phyloP scores from a whole-genome alignment of 2,113 vertebrate genomes.

The Castor canadensis region DNA sequence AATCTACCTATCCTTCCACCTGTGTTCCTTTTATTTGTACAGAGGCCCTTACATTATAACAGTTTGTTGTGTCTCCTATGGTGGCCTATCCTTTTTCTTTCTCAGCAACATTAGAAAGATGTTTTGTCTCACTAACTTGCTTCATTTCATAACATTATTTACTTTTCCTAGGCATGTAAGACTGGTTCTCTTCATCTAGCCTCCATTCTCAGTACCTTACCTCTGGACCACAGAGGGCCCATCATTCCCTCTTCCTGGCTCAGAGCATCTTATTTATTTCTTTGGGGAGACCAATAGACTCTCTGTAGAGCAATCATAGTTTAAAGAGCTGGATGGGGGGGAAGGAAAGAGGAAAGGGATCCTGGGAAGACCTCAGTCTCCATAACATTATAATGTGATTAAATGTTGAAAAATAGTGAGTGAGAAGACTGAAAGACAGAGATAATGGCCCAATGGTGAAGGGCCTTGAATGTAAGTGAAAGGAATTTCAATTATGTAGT shows the following conservation, averaged over 20 bases:
- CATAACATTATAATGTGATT: background rate
- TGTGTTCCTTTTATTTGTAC: background rate
- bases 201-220: background rate
- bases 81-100: background rate
- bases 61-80: background rate
- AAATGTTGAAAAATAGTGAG: background rate
- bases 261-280: background rate
- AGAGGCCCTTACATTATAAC: background rate
- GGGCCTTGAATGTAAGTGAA: background rate
- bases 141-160: background rate
- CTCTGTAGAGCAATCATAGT: background rate
- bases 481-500: background rate
- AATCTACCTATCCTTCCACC: background rate
- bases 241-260: background rate
- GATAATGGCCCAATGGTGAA: background rate
- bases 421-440: background rate
- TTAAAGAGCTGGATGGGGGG: background rate
- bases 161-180: background rate
- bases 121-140: background rate
- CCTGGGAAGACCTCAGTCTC: background rate
- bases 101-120: background rate
- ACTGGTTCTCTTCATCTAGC: background rate
- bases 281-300: background rate
- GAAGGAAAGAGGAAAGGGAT: background rate
- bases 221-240: background rate